Percentiles rank a stretch among this genome's conserved stretches.
Evolutionary conservation across 2,797 vertebrate genomes (phyloP).

Genomic region (Brotula barbata): DNA sequence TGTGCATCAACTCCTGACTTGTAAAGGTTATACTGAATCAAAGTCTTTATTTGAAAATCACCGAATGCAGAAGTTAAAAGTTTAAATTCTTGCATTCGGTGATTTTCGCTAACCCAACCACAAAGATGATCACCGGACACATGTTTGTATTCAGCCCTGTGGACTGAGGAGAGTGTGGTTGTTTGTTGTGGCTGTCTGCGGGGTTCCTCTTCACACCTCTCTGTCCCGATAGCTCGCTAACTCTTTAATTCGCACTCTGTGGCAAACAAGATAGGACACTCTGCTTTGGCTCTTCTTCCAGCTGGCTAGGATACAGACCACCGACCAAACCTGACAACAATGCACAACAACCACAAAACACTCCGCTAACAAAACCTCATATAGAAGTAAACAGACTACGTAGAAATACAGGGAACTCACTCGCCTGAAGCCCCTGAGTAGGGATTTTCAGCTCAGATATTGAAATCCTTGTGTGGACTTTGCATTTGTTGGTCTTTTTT

Average conservation of each 20-base stretch:
- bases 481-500: constrained; percentile 1
- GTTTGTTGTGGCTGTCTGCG: constrained; percentile 52
- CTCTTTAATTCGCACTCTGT: constrained; percentile 71
- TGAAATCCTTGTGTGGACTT: neutral
- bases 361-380: constrained; percentile 17
- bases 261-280: constrained; percentile 68
- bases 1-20: too few species aligned
- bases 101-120: constrained; percentile 12
- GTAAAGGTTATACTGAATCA: too few species aligned
- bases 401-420: constrained; percentile 6
- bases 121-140: constrained; percentile 25
- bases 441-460: constrained; percentile 8
- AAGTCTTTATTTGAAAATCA: too few species aligned
- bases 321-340: constrained; percentile 54
- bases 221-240: constrained; percentile 67
- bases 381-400: neutral
- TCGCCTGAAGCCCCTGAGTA: neutral
- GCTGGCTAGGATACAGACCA: constrained; percentile 59
- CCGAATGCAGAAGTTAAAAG: too few species aligned
- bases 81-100: neutral
- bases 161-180: constrained; percentile 56
- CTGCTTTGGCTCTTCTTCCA: constrained; percentile 50
- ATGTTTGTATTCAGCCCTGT: constrained; percentile 28
- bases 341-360: constrained; percentile 54
- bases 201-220: constrained; percentile 71